Evolutionary conservation across 2,797 vertebrate genomes (phyloP), one percentile per base, ranked within the genome.

Genomic region (Miichthys miiuy): DNA sequence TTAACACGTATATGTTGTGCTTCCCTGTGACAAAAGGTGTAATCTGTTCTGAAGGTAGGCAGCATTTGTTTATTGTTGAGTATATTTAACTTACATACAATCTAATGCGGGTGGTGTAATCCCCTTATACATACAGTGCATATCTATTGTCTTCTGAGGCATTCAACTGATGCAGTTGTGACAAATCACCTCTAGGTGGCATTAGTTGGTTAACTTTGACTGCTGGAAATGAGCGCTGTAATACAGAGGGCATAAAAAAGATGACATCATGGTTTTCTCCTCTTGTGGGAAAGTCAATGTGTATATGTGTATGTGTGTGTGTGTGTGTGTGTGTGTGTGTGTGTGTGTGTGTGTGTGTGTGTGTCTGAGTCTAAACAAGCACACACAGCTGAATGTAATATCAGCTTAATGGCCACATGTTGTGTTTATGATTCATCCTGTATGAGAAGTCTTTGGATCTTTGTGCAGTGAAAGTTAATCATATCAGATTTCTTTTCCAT

Each of bases 261-360:
- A 93, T 94, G 91, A 94, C 91, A 92, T 94, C 93, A 94, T 94
- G 77, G 79, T 91, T 93, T 92, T 92, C 86, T 83, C 67, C 84
- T 89, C 84, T 80, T 88, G 84, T 86, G 83, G 81, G 85, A 79
- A 87, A 90, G 86, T 91, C 87, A 8, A 54, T 86, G 78, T 88
- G 85, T 82, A 57, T 84, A 60, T 82, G 61, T 81, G 69, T 76
- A 77, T 73, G 64, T 61, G 21, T 79, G 51, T 58, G 20, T 69
- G 51, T 84, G 48, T 69, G 52, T 71, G 70, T 61, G 21, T 79
- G 51, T 58, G 20, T 69, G 51, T 84, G 48, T 69, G 52, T 71
- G 27, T 27, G 27, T 27, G 25, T 27, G 2, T 27, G 25, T 27
- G 27, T 27, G 4, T 27, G 71, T 57, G 73, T 30, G 34, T 83